A percentile compares a stretch with the other conserved stretches of the same genome.
phyloP scores from a whole-genome alignment of 2,888 invertebrate genomes.

The Acrocyrtus sp. region DNA sequence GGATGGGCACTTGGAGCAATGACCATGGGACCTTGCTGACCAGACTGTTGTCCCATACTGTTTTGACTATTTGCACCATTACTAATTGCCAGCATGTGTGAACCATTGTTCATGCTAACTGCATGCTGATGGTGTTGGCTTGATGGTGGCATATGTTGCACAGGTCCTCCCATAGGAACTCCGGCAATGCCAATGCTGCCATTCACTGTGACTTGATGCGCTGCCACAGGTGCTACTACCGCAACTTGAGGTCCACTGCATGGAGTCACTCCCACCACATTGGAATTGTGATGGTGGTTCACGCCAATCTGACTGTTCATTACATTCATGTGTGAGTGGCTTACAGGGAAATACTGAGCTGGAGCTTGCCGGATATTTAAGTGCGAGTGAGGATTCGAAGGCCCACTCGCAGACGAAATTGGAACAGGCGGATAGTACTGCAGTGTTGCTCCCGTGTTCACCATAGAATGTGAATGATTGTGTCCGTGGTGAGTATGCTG shows the following conservation, averaged over 20 bases:
- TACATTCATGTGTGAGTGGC: constrained; percentile 56
- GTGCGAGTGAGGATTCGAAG: constrained; percentile 40
- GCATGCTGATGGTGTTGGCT: constrained; percentile 45
- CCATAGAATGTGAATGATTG: constrained; percentile 55
- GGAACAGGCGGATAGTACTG: constrained; percentile 63
- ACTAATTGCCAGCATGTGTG: constrained; percentile 53
- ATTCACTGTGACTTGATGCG: constrained; percentile 51
- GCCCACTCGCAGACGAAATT: constrained; percentile 55
- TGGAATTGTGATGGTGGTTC: constrained; percentile 47
- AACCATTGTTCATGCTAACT: constrained; percentile 39
- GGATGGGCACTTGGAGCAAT: constrained; percentile 31
- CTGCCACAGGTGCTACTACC: constrained; percentile 50
- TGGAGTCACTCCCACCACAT: constrained; percentile 43
- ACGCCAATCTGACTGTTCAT: constrained; percentile 54
- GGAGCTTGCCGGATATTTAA: constrained; percentile 54
- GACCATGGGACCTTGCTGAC: constrained; percentile 45
- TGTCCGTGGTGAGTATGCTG: constrained; percentile 51
- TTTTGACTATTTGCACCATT: constrained; percentile 32
- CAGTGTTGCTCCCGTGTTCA: constrained; percentile 61
- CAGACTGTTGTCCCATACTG: constrained; percentile 41
- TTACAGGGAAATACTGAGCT: constrained; percentile 60
- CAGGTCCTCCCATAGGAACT: constrained; percentile 39
- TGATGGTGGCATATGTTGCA: constrained; percentile 39
- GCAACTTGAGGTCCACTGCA: constrained; percentile 53
- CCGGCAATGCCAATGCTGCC: constrained; percentile 38